Evolutionary conservation across 1,140 invertebrate genomes (phyloP).

Genomic region (Drosophila navojoa): DNA sequence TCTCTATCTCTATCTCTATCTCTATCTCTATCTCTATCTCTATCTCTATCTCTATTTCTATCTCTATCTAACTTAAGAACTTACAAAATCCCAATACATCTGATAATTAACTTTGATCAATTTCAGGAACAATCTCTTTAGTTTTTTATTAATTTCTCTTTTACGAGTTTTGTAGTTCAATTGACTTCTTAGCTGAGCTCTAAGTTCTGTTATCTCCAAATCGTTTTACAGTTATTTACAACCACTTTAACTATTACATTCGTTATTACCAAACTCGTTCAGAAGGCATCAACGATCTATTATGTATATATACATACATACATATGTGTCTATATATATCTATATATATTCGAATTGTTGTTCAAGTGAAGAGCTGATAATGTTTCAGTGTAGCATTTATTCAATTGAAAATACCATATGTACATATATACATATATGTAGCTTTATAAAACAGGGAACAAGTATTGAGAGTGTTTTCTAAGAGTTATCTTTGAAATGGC

Average conservation of each 20-base stretch:
- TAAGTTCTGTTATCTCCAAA: not conserved
- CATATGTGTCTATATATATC: not conserved
- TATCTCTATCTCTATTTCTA: too few relatives aligned
- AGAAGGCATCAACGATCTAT: not conserved
- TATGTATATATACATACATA: not conserved
- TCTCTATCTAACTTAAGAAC: too few relatives aligned
- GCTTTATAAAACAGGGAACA: constrained; percentile 6
- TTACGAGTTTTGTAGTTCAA: too few relatives aligned
- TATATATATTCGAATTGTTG: not conserved
- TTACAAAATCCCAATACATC: too few relatives aligned
- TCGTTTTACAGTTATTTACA: not conserved
- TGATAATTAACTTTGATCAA: too few relatives aligned
- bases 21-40: too few relatives aligned
- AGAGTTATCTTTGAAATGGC: constrained; percentile 55
- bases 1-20: not conserved
- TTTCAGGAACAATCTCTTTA: too few relatives aligned
- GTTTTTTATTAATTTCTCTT: too few relatives aligned
- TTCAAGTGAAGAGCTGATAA: constrained; percentile 46
- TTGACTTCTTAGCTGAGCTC: too few relatives aligned
- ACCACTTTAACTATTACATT: constrained; percentile 32
- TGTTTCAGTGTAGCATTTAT: constrained; percentile 43
- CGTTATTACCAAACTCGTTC: constrained; percentile 23
- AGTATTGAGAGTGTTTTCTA: constrained; percentile 36
- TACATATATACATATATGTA: too few relatives aligned
- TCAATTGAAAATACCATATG: constrained; percentile 41